These are phyloP conservation scores for Psophia crepitans DNA, from an alignment of 2,113 vertebrate genomes.

Conservation along the genomic window DNA sequence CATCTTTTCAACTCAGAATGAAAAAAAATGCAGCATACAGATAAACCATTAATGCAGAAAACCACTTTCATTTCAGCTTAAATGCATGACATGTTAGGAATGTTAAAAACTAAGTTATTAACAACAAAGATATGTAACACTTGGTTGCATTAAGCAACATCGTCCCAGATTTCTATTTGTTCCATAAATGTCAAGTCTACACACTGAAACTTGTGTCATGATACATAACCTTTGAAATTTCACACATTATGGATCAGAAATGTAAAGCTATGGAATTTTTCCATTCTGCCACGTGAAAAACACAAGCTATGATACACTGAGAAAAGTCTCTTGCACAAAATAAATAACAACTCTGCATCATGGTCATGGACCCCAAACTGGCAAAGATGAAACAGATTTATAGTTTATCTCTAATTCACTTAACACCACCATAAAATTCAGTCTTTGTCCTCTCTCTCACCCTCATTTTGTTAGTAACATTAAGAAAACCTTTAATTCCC, in stretches of 20 bases:
- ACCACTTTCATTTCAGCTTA: slow-evolving; percentile 16
- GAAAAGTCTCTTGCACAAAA: slow-evolving; percentile 46
- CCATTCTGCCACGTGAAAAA: slow-evolving; percentile 21
- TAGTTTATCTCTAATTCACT: neutral
- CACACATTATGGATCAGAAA: slow-evolving; percentile 59
- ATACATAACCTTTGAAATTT: slow-evolving; percentile 70
- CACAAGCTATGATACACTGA: neutral
- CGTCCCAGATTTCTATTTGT: slow-evolving; percentile 28
- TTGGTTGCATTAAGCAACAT: slow-evolving; percentile 37
- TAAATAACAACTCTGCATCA: slow-evolving; percentile 34
- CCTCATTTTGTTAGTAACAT: slow-evolving; percentile 28
- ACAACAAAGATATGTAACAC: slow-evolving; percentile 47
- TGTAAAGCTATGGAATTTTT: slow-evolving; percentile 35
- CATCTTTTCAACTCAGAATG: neutral
- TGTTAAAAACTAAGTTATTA: slow-evolving; percentile 60
- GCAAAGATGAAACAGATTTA: slow-evolving; percentile 15
- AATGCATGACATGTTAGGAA: slow-evolving; percentile 13
- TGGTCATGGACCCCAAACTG: slow-evolving; percentile 28
- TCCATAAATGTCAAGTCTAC: slow-evolving; percentile 59
- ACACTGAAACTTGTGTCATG: slow-evolving; percentile 10
- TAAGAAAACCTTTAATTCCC: slow-evolving; percentile 20
- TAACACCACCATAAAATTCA: neutral
- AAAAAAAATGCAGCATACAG: slow-evolving; percentile 19
- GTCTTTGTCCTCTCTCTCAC: neutral
- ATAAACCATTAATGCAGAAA: slow-evolving; percentile 55